Evolutionary conservation across 1,140 invertebrate species (phyloP).

Genomic region (Drosophila dunni): DNA sequence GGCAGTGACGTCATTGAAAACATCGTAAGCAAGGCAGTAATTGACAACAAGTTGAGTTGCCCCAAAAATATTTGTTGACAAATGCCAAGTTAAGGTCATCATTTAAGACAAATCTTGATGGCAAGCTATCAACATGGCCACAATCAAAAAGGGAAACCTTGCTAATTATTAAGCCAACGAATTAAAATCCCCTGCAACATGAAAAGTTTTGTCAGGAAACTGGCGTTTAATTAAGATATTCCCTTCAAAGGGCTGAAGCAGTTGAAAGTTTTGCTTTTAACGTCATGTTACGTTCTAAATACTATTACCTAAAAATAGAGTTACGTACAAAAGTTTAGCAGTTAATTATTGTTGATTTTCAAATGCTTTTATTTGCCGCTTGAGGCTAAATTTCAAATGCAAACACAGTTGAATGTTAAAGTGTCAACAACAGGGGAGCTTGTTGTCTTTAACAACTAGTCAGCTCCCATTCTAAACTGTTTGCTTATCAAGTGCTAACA

Average conservation of each 20-base stretch:
- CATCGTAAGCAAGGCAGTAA: conserved; percentile 11
- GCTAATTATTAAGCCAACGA: conserved; percentile 61
- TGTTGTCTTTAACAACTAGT: background rate
- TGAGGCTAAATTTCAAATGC: conserved; percentile 54
- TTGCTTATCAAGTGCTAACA: conserved; percentile 12
- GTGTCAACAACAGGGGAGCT: background rate
- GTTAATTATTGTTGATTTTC: conserved; percentile 77
- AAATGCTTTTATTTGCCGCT: conserved; percentile 67
- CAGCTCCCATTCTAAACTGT: background rate
- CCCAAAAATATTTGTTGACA: conserved; percentile 34
- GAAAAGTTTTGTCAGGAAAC: conserved; percentile 61
- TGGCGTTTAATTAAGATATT: conserved; percentile 60
- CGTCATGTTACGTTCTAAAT: conserved; percentile 64
- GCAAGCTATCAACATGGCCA: conserved; percentile 20
- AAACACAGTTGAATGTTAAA: conserved; percentile 37
- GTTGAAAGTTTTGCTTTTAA: conserved; percentile 70
- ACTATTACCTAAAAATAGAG: conserved; percentile 45
- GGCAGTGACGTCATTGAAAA: conserved; percentile 10
- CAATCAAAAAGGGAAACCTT: background rate
- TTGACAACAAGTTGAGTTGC: background rate
- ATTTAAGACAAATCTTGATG: conserved; percentile 12
- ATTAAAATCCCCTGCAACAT: conserved; percentile 15
- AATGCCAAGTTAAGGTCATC: conserved; percentile 19
- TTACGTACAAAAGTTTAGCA: conserved; percentile 56
- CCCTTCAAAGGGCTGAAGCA: conserved; percentile 13